Conservation (phyloP, 2,113 vertebrate species). For the Perca schrenkii region DNA sequence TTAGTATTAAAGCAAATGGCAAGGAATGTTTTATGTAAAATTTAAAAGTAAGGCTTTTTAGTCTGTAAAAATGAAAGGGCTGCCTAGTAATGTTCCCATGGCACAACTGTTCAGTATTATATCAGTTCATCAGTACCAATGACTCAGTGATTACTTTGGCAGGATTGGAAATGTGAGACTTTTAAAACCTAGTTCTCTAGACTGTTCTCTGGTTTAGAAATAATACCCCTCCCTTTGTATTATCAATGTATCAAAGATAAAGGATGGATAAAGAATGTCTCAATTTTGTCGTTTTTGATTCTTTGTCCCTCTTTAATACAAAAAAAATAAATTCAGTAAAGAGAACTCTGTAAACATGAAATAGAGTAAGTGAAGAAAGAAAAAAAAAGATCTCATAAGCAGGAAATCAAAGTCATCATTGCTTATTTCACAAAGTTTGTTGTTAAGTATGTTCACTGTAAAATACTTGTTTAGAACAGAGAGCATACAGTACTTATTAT, state of each 20-base stretch:
- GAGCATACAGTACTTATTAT: not conserved
- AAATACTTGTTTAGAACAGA: not conserved
- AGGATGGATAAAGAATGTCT: not conserved
- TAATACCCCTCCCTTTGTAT: not conserved
- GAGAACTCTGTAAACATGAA: not conserved
- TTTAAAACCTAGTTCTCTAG: not conserved
- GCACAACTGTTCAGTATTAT: not conserved
- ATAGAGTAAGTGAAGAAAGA: not conserved
- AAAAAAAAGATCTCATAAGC: not conserved
- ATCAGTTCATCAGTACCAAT: not conserved
- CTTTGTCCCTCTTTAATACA: not conserved
- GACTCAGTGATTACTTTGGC: conserved; percentile 11
- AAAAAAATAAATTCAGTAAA: not conserved
- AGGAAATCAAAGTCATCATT: not conserved
- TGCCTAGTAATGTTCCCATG: not conserved
- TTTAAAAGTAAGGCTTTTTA: not conserved
- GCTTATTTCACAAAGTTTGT: not conserved
- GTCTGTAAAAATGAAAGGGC: not conserved
- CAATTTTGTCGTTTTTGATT: not conserved
- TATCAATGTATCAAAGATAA: not conserved
- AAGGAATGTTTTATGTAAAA: not conserved
- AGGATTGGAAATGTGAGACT: not conserved
- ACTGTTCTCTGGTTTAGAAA: conserved; percentile 11
- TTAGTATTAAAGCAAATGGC: conserved; percentile 3
- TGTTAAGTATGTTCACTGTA: not conserved